These are phyloP conservation scores for Botia almorhae DNA, from an alignment of 2,797 vertebrate species.

Conservation along the genomic window DNA sequence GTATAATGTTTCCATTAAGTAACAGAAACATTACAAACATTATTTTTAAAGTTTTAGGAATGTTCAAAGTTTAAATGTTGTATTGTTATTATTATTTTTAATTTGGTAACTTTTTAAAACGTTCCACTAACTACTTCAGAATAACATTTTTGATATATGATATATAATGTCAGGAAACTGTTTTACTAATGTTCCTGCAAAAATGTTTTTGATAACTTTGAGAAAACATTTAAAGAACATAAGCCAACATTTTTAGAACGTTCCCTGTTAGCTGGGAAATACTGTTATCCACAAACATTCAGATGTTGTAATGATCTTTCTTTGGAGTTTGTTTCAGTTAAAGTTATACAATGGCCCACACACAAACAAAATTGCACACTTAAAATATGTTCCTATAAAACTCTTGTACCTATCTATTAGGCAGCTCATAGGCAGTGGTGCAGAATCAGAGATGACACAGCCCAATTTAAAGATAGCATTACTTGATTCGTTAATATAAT, in stretches of 20 bases:
- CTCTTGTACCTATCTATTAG: neutral
- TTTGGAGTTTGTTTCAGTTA: neutral
- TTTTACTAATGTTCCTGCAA: neutral
- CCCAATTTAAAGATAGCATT: neutral
- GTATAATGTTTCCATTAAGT: too few species aligned
- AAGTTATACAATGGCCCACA: neutral
- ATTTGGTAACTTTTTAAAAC: too few species aligned
- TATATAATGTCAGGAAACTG: too few species aligned
- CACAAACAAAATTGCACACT: neutral
- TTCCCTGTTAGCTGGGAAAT: too few species aligned
- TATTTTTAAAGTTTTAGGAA: neutral
- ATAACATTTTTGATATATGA: too few species aligned
- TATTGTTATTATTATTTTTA: too few species aligned
- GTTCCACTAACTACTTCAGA: too few species aligned
- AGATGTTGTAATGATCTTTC: neutral
- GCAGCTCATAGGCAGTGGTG: neutral
- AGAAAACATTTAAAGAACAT: neutral
- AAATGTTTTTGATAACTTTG: too few species aligned
- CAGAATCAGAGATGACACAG: neutral
- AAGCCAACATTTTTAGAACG: too few species aligned
- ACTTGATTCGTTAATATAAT: neutral
- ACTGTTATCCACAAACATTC: neutral
- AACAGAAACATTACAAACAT: too few species aligned
- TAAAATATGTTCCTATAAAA: conserved; percentile 5
- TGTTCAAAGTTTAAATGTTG: neutral